Base-by-base conservation (phyloP, 2,888 invertebrate genomes). In the Xanthia icteritia region DNA sequence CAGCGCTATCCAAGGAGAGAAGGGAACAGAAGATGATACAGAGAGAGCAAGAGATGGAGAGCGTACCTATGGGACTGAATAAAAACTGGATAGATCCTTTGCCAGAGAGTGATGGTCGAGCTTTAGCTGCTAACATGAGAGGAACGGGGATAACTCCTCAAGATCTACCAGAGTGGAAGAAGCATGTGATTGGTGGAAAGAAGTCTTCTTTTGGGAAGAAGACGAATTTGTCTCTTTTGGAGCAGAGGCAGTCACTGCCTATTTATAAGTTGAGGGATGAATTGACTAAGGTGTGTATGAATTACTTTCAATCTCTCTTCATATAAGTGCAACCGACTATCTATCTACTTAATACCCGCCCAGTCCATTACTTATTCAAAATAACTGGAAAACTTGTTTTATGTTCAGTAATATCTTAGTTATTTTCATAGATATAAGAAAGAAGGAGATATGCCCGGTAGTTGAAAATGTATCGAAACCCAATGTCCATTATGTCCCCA, bases 111-210 rank as follows among this genome's bases (percentile, higher is more conserved):
- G 98, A 98, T 80, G 97, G 97, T 0, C 96, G 98, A 64, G 97
- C 98, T 0, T 91, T 98, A 27, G 98, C 98, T 0, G 98, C 98
- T 0, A 98, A 98, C 89, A 98, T 98, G 97, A 97, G 99, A 68
- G 99, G 99, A 0, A 97, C 99, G 42, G 99, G 98, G 0, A 95
- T 98, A 36, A 97, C 98, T 71, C 97, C 98, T 0, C 98, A 98
- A 92, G 99, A 99, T 91, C 97, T 99, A 82, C 99, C 99, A 0
- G 99, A 99, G 93, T 99, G 99, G 99, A 99, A 99, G 94, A 99
- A 99, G 90, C 99, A 99, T 91, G 99, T 99, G 1, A 99, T 99
- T 77, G 99, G 99, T 3, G 99, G 99, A 0, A 99, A 99, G 93
- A 99, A 99, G 93, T 99, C 99, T 0, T 99, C 99, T 0, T 99